Evolutionary conservation across 2,888 invertebrate species (phyloP), one percentile per base, ranked within the genome.

Genomic region (Chrysolina haemoptera): DNA sequence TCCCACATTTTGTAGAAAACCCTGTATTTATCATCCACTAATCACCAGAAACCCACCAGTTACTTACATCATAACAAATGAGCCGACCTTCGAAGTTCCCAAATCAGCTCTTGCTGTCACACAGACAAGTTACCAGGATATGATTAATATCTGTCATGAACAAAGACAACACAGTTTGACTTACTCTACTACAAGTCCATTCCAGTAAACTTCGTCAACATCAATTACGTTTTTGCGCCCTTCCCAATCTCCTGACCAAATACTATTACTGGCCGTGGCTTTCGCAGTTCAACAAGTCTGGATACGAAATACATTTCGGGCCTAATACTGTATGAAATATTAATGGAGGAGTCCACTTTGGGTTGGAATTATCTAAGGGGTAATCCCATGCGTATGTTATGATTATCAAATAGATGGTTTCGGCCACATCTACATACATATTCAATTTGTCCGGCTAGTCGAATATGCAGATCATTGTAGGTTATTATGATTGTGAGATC

Each of bases 231-330:
- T 59, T 59, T 59, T 59, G 27, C 27, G 59, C 10, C 59, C 22
- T 59, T 59, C n/a, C 59, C 35, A 59, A 53, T 35, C 27, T 59
- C 27, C 59, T 59, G 27, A 59, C 35, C 22, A 35, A 59, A 59
- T 16, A 59, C 59, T 16, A n/a, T 59, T 59, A 35, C 16, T n/a
- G 59, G 27, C 22, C 35, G 35, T 35, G n/a, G 59, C 22, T 35
- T 59, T 59, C 27, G 59, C 59, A 35, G 59, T 59, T 59, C 59
- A 59, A 59, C 59, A 59, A 59, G 59, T 27, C 59, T 59, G 59
- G 35, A 59, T 59, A 59, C 59, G 35, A 59, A 59, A 35, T 59
- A 59, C 59, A 35, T 59, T 35, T 59, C 22, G 35, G 35, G 27
- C 35, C 59, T 59, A 35, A 59, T 59, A 35, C 35, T 59, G 16